Evolutionary conservation across 2,888 invertebrate species (phyloP).

Genomic region (Harpagoxenus sublaevis): DNA sequence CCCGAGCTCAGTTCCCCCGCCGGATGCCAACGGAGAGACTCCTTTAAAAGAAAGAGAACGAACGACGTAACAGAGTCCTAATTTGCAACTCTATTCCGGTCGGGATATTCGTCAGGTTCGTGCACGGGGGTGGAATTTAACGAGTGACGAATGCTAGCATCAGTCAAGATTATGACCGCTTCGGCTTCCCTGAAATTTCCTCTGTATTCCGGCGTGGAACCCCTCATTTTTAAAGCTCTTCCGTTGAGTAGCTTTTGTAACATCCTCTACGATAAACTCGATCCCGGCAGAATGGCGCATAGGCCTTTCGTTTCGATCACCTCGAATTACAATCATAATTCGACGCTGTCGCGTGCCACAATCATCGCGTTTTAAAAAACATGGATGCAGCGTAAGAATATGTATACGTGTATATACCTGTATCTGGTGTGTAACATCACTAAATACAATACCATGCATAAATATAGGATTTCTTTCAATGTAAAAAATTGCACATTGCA

Average conservation of each 20-base stretch:
- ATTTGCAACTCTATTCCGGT: conserved; percentile 71
- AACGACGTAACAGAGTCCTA: conserved; percentile 69
- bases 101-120: conserved; percentile 64
- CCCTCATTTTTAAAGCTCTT: conserved; percentile 55
- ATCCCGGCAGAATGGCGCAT: background rate
- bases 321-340: background rate
- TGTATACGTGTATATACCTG: background rate
- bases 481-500: background rate
- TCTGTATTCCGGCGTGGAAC: conserved; percentile 33
- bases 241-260: conserved; percentile 40
- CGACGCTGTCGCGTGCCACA: background rate
- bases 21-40: conserved; percentile 21
- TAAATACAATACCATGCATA: background rate
- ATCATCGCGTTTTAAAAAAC: background rate
- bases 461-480: background rate
- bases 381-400: background rate
- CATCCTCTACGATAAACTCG: conserved; percentile 35
- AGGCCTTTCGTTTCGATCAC: background rate
- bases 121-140: conserved; percentile 62
- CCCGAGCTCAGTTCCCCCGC: conserved; percentile 30
- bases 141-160: conserved; percentile 72
- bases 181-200: conserved; percentile 42
- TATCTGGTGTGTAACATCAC: background rate
- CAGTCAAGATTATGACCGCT: conserved; percentile 70
- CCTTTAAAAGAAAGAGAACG: conserved; percentile 40